phyloP scores from a whole-genome alignment of 2,797 vertebrate genomes.

The Ctenochaetus hawaiiensis region DNA sequence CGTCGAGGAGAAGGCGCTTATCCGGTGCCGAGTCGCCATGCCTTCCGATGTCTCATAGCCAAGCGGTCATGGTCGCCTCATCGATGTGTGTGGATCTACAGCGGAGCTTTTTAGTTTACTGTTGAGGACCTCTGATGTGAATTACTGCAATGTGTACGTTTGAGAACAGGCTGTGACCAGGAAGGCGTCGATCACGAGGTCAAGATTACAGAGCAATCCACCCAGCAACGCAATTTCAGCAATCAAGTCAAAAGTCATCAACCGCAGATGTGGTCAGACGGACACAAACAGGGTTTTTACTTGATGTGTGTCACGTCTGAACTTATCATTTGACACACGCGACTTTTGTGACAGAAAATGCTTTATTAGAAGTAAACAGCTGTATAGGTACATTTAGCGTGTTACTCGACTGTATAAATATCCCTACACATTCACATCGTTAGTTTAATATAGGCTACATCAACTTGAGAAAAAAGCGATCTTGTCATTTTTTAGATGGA shows the following conservation, averaged over 20 bases:
- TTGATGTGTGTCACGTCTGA: neutral
- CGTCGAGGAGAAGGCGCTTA: slow-evolving; percentile 46
- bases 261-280: slow-evolving; percentile 39
- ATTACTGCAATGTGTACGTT: neutral
- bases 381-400: neutral
- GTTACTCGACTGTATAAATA: slow-evolving; percentile 17
- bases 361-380: slow-evolving; percentile 41
- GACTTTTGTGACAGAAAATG: slow-evolving; percentile 3
- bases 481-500: neutral
- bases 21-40: slow-evolving; percentile 71
- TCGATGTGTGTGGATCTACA: neutral
- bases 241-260: slow-evolving; percentile 47
- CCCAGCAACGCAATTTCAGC: neutral
- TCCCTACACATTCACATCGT: slow-evolving; percentile 4
- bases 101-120: too few relatives aligned
- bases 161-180: neutral
- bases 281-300: neutral
- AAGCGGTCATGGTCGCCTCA: neutral
- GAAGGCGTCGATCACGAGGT: slow-evolving; percentile 57
- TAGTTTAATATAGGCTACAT: neutral
- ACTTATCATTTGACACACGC: neutral
- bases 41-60: slow-evolving; percentile 70
- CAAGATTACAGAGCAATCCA: slow-evolving; percentile 41
- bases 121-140: neutral
- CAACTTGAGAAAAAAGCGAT: neutral